Base-by-base conservation (phyloP, 2,888 invertebrate genomes). In the Smittia aterrima region DNA sequence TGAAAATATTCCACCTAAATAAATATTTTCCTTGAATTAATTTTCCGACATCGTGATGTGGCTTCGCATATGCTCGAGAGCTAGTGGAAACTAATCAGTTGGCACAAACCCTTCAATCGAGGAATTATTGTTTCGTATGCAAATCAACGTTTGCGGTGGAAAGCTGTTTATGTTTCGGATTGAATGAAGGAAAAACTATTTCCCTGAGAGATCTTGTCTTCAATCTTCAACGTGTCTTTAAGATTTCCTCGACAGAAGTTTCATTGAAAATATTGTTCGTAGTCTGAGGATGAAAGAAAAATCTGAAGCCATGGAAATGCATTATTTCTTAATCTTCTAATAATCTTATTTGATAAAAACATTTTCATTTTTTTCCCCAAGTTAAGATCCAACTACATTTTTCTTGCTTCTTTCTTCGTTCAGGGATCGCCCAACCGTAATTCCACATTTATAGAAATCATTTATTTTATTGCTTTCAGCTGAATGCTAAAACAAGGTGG, bases 391-490 rank as follows among this genome's bases (percentile, higher is more conserved):
- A 47, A 16, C 47, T 7, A 38, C 38, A 11, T 53, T 53, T 53
- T 53, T 53, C 13, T 22, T 58, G 13, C 32, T 66, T 41, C 47
- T 68, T n/a, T n/a, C n/a, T 47, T 22, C 16, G 18, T 27, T n/a
- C 27, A 27, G 25, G 53, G 47, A 70, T 25, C 22, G 41, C 18
- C 25, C 41, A 24, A 54, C 25, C 32, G 70, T 72, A 72, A 62
- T 72, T 72, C 72, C 53, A 66, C 64, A 74, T 66, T 66, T 66
- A 74, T 66, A 74, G 74, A 27, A 74, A 74, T 66, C 74, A 74
- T 74, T 74, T 74, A 74, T 74, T 74, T 74, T 66, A 74, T 74
- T 74, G 74, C 74, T 66, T 66, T 66, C 64, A 71, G 24, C 72
- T 73, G 72, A 73, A 73, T 73, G 62, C 72, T 62, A 62, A 32